These are phyloP conservation scores for Trachelus tabidus DNA, from an alignment of 2,888 invertebrate genomes.

Conservation along the genomic window DNA sequence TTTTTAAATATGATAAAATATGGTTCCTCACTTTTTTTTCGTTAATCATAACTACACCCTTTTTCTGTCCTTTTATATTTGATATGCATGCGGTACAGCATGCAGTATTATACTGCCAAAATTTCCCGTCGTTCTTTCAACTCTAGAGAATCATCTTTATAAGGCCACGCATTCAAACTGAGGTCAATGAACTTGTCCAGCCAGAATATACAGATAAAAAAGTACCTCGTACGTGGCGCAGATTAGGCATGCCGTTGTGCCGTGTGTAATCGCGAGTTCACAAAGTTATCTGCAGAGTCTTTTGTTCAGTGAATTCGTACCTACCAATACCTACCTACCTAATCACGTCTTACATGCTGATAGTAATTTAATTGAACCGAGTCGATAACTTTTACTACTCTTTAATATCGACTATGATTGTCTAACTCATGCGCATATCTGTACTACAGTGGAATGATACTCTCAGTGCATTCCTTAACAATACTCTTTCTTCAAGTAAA, in stretches of 20 bases:
- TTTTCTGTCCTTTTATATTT: neutral
- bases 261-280: slow-evolving; percentile 11
- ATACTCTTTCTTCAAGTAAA: neutral
- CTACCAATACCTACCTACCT: neutral
- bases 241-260: slow-evolving; percentile 23
- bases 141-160: neutral
- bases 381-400: neutral
- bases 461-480: neutral
- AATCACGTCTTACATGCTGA: neutral
- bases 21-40: neutral
- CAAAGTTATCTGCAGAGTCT: slow-evolving; percentile 30
- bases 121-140: neutral
- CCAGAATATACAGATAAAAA: slow-evolving; percentile 51
- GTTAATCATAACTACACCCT: neutral
- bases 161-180: neutral
- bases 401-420: neutral
- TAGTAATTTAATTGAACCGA: neutral
- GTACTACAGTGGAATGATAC: neutral
- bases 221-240: slow-evolving; percentile 39
- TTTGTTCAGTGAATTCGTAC: slow-evolving; percentile 28
- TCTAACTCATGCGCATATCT: neutral
- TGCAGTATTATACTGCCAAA: neutral
- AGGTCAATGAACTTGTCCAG: slow-evolving; percentile 16
- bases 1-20: neutral
- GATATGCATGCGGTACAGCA: neutral